These are phyloP conservation scores for Hirudo medicinalis DNA, from an alignment of 1,140 invertebrate species.

Conservation along the genomic window DNA sequence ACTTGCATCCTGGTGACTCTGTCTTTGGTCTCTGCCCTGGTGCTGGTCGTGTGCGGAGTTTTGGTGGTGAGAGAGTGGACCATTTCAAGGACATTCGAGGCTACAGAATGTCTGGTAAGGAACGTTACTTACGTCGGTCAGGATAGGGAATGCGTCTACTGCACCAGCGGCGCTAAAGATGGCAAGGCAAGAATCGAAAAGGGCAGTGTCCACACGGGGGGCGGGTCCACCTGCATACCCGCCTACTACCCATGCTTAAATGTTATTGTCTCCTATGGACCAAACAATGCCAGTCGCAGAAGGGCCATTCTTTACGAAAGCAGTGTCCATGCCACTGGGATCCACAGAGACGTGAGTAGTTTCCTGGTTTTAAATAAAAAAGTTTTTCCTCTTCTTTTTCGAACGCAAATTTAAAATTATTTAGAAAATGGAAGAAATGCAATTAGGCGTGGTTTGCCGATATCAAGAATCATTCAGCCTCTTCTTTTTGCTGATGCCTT, in stretches of 20 bases:
- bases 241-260: constrained; percentile 19
- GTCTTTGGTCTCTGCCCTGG: constrained; percentile 15
- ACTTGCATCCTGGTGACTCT: constrained; percentile 23
- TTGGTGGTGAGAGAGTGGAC: constrained; percentile 21
- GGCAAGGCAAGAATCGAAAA: constrained; percentile 16
- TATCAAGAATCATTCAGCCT: too few species aligned
- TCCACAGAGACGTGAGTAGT: too few species aligned
- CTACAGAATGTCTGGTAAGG: constrained; percentile 14
- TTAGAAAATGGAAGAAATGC: too few species aligned
- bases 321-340: background rate
- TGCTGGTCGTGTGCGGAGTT: constrained; percentile 22
- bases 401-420: too few species aligned
- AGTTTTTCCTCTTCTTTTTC: too few species aligned
- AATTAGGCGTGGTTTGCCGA: too few species aligned
- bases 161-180: constrained; percentile 15
- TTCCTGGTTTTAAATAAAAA: too few species aligned
- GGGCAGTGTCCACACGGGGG: background rate
- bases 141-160: constrained; percentile 17
- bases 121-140: constrained; percentile 20
- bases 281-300: constrained; percentile 1
- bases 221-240: constrained; percentile 4
- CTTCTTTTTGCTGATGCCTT: too few species aligned
- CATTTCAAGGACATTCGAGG: constrained; percentile 12
- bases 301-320: constrained; percentile 12
- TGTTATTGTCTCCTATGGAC: constrained; percentile 16